Conservation (phyloP, 2,797 vertebrate genomes). For the Rhynchonycteris naso region DNA sequence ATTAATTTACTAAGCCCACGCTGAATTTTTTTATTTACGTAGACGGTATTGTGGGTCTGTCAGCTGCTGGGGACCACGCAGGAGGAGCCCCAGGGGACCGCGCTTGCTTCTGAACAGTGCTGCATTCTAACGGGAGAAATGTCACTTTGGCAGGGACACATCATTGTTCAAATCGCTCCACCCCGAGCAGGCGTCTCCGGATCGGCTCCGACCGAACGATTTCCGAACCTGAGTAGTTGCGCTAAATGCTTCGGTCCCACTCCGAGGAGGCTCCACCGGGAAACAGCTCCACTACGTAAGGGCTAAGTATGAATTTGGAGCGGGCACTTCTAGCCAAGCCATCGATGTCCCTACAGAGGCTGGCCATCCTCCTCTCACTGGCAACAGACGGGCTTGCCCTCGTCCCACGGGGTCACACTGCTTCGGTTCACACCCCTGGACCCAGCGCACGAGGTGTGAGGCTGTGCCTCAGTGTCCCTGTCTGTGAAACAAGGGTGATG, state of each 20-base stretch:
- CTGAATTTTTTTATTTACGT: slow-evolving; percentile 68
- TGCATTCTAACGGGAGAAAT: slow-evolving; percentile 70
- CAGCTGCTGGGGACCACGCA: neutral
- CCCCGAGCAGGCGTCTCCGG: neutral
- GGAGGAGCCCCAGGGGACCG: neutral
- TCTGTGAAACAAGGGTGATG: too few species aligned
- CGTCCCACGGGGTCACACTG: fast-evolving
- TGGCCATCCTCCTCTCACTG: neutral
- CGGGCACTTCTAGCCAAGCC: neutral
- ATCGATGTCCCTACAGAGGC: neutral
- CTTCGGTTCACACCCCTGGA: neutral
- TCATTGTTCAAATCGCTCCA: neutral
- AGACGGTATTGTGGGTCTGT: slow-evolving; percentile 70
- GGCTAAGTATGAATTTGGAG: neutral
- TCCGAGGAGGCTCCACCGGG: neutral
- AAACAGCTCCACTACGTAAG: neutral
- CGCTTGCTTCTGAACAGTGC: slow-evolving; percentile 51
- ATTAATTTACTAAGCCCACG: slow-evolving; percentile 68
- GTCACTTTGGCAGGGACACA: slow-evolving; percentile 66
- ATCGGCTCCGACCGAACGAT: slow-evolving; percentile 33
- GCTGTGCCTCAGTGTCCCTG: neutral
- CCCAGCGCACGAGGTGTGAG: fast-evolving
- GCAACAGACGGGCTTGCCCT: fast-evolving
- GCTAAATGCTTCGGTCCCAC: neutral
- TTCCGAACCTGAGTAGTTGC: neutral